Base-by-base conservation (phyloP, 2,113 vertebrate species). In the Dendropsophus ebraccatus region DNA sequence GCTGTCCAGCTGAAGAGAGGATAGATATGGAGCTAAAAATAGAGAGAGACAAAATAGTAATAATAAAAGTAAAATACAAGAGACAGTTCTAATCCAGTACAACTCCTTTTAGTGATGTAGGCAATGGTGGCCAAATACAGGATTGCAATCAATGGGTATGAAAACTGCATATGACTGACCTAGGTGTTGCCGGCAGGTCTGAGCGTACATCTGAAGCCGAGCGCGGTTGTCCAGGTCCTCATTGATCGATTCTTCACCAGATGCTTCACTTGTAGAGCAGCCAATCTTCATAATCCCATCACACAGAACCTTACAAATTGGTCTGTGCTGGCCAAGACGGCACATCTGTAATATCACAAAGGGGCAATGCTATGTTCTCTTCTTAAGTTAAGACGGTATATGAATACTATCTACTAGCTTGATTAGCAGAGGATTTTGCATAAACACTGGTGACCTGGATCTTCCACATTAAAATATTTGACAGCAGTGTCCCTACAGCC, bases 251-350 rank as follows among this genome's bases (percentile, higher is more conserved):
- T 96, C 93, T 1, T 97, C 96, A 0, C 96, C 94, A 73, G 96
- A 92, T 89, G 95, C 95, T 80, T 94, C 94, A 0, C 93, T 91
- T 89, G 91, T 91, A 0, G 90, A 93, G 88, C 92, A 91, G 1
- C 97, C 97, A 86, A 99, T 97, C 0, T 90, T 94, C 89, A 99
- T 93, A 13, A 99, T 94, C 16, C 98, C 98, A 16, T 99, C 97
- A n/a, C 94, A 94, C 73, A 97, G 95, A 90, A 98, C 96, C 91
- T 96, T 97, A 90, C 96, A 95, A 90, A 99, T 95, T 52, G 98
- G 97, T 84, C 97, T 96, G 91, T 99, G 98, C 92, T 99, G 97
- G 70, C 98, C 98, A 23, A 99, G 96, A 1, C 96, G 95, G 87
- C 97, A 99, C 87, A 97, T 97, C 98, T 99, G 89, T 70, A 0